phyloP scores from a whole-genome alignment of 2,113 vertebrate genomes.

The Nothocercus nigrocapillus region DNA sequence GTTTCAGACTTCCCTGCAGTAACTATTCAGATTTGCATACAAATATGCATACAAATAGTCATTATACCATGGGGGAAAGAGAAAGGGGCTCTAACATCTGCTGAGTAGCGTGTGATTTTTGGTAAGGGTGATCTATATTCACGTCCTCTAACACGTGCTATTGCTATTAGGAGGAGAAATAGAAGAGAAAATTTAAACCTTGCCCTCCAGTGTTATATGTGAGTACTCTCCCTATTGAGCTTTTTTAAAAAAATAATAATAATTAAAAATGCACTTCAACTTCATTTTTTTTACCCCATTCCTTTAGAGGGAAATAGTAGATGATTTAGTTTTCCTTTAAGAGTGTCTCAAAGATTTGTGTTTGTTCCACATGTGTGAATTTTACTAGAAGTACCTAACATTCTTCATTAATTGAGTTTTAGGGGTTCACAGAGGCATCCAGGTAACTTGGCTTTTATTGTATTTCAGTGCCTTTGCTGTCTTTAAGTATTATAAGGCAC shows the following conservation, averaged over 20 bases:
- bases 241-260: background rate
- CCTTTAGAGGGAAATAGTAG: background rate
- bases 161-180: too few species aligned
- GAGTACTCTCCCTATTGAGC: background rate
- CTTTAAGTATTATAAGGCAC: background rate
- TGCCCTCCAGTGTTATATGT: background rate
- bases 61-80: background rate
- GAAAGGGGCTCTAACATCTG: background rate
- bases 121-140: background rate
- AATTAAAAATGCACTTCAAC: background rate
- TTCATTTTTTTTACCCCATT: background rate
- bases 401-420: background rate
- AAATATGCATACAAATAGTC: constrained; percentile 9
- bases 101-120: background rate
- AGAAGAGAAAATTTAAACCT: background rate
- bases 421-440: background rate
- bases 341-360: background rate
- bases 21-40: background rate
- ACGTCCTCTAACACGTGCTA: background rate
- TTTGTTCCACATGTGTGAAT: background rate
- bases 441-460: background rate
- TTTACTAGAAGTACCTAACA: background rate
- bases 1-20: constrained; percentile 41
- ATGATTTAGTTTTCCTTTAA: background rate
- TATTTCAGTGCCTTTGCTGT: background rate